phyloP scores from a whole-genome alignment of 2,888 invertebrate genomes.

The Liodrosophila aerea region DNA sequence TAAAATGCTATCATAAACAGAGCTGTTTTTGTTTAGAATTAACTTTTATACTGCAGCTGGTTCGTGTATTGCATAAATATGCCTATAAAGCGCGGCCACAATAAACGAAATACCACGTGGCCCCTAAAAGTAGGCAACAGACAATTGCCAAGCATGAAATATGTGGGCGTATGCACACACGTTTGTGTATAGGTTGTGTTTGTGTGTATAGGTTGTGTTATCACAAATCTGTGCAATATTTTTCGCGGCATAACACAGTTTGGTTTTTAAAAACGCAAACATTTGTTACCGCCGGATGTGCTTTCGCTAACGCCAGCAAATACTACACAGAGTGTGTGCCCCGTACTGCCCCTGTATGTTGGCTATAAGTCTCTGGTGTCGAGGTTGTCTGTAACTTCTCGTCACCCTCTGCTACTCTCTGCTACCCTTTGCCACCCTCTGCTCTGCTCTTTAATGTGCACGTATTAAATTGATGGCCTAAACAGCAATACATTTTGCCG shows the following conservation, averaged over 20 bases:
- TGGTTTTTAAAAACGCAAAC: conserved; percentile 51
- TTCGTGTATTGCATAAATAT: conserved; percentile 9
- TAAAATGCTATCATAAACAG: too few species aligned
- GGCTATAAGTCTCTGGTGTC: too few species aligned
- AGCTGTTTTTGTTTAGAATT: too few species aligned
- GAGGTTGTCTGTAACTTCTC: background rate
- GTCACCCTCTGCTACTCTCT: background rate
- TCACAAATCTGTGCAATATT: conserved; percentile 61
- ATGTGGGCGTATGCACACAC: conserved; percentile 25
- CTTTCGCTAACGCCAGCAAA: background rate
- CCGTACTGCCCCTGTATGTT: too few species aligned
- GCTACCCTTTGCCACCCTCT: background rate
- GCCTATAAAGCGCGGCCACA: conserved; percentile 48
- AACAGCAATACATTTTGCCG: conserved; percentile 29
- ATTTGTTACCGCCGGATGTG: conserved; percentile 54
- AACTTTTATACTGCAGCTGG: too few species aligned
- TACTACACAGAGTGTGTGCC: too few species aligned
- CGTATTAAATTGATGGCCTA: conserved; percentile 67
- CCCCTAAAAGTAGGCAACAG: conserved; percentile 38
- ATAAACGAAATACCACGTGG: conserved; percentile 45
- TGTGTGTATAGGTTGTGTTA: conserved; percentile 8
- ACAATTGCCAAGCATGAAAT: conserved; percentile 59
- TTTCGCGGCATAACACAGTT: conserved; percentile 53
- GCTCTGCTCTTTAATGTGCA: conserved; percentile 36
- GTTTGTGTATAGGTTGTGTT: conserved; percentile 18